phyloP scores from a whole-genome alignment of 2,888 invertebrate species.

The Ormyrus nitidulus region DNA sequence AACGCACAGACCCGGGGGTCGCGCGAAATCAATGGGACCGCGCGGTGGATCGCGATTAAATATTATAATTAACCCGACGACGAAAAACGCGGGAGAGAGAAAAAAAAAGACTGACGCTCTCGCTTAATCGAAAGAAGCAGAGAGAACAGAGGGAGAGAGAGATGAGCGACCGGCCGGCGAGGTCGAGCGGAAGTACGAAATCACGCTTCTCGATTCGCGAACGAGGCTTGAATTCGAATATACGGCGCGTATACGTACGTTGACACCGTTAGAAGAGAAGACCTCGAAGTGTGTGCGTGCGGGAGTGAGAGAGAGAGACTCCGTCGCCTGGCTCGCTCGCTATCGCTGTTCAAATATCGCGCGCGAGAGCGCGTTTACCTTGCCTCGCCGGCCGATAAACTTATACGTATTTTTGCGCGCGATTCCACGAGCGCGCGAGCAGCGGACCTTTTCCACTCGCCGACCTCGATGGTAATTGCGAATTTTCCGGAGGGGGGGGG shows the following conservation, averaged over 20 bases:
- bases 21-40: no score
- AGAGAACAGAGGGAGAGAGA: not conserved
- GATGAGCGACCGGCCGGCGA: conserved; percentile 32
- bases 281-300: not conserved
- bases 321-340: conserved; percentile 10
- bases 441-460: no score
- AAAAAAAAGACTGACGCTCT: not conserved
- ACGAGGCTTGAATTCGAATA: conserved; percentile 66
- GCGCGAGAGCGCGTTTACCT: conserved; percentile 27
- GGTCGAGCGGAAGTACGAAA: conserved; percentile 64
- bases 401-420: not conserved
- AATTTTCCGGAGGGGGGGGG: no score
- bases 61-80: no score
- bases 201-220: conserved; percentile 63
- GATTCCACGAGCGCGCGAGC: not conserved
- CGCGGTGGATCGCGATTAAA: no score
- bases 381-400: conserved; percentile 41
- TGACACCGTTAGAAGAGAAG: conserved; percentile 64
- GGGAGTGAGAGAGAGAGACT: conserved; percentile 1
- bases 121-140: conserved; percentile 8
- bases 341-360: conserved; percentile 54
- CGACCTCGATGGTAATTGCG: not conserved
- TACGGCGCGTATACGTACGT: conserved; percentile 48
- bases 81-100: no score
- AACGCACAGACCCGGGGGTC: no score